Evolutionary conservation across 2,888 invertebrate genomes (phyloP).

Genomic region (Globia sparganii): DNA sequence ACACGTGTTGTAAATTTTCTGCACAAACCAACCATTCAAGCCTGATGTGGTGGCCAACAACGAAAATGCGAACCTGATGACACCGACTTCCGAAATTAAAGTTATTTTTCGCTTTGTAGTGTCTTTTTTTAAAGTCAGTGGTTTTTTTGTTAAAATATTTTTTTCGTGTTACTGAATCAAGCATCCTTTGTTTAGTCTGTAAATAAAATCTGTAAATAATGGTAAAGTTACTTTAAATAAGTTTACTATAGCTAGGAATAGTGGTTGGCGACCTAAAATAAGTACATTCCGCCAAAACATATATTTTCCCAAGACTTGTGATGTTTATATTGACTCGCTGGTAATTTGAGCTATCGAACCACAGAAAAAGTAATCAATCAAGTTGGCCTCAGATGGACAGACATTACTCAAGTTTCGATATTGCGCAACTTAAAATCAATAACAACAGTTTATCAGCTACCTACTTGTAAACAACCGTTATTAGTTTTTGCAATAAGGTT

Average conservation of each 20-base stretch:
- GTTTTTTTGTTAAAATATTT: too few relatives aligned
- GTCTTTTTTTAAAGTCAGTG: too few relatives aligned
- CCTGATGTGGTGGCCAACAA: too few relatives aligned
- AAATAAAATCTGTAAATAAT: constrained; percentile 1
- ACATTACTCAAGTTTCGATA: constrained; percentile 16
- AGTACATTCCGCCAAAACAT: not conserved
- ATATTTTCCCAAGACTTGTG: not conserved
- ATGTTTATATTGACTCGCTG: constrained; percentile 14
- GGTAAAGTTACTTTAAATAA: not conserved
- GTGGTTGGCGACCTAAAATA: not conserved
- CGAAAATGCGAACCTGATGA: too few relatives aligned
- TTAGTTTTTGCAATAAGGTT: constrained; percentile 2
- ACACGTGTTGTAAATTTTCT: not conserved
- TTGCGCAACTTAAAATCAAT: constrained; percentile 40
- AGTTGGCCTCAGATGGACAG: constrained; percentile 14
- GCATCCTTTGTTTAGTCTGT: not conserved
- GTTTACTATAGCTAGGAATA: not conserved
- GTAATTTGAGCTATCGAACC: constrained; percentile 31
- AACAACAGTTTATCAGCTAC: constrained; percentile 6
- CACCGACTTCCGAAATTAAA: too few relatives aligned
- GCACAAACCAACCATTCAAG: not conserved
- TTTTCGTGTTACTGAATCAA: constrained; percentile 2
- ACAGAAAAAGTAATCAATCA: constrained; percentile 42
- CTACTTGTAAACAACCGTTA: constrained; percentile 4
- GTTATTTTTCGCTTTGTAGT: too few relatives aligned